Percentiles rank a stretch among this genome's conserved stretches.
Evolutionary conservation across 37 sponge, comb jelly and placozoan genomes (phyloP).

Genomic region (Theonella swinhoei): DNA sequence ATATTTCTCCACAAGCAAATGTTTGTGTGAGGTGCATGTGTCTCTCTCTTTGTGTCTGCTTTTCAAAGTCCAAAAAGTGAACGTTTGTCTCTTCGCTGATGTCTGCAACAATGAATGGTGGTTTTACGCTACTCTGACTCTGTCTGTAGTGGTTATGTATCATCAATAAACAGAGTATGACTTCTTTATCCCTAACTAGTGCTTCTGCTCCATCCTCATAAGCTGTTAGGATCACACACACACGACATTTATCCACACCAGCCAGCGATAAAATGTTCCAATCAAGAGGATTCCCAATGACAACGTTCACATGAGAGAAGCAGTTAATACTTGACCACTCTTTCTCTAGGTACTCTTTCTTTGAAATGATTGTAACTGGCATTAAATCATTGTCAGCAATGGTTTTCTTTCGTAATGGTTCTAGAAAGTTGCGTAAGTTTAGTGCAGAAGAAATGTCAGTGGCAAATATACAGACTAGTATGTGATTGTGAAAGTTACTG

Average conservation of each 20-base stretch:
- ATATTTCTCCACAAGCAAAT: conserved; percentile 67
- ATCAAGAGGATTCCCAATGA: conserved; percentile 65
- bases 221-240: conserved; percentile 61
- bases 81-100: conserved; percentile 64
- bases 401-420: conserved; percentile 40
- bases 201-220: not conserved
- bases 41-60: conserved; percentile 58
- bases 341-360: conserved; percentile 57
- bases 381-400: conserved; percentile 14
- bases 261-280: conserved; percentile 39
- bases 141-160: conserved; percentile 55
- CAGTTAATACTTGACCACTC: conserved; percentile 50
- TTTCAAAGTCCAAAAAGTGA: conserved; percentile 77
- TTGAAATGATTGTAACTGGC: conserved; percentile 63
- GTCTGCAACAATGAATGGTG: conserved; percentile 44
- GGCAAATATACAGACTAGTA: conserved; percentile 82
- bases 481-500: conserved; percentile 45
- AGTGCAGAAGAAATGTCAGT: conserved; percentile 52
- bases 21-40: conserved; percentile 50
- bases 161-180: conserved; percentile 62
- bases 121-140: conserved; percentile 5
- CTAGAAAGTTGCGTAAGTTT: conserved; percentile 57
- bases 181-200: conserved; percentile 68
- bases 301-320: conserved; percentile 51
- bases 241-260: conserved; percentile 30